A percentile compares a stretch with the other conserved stretches of the same genome.
phyloP scores from a whole-genome alignment of 2,113 vertebrate species.

The Elephas maximus region DNA sequence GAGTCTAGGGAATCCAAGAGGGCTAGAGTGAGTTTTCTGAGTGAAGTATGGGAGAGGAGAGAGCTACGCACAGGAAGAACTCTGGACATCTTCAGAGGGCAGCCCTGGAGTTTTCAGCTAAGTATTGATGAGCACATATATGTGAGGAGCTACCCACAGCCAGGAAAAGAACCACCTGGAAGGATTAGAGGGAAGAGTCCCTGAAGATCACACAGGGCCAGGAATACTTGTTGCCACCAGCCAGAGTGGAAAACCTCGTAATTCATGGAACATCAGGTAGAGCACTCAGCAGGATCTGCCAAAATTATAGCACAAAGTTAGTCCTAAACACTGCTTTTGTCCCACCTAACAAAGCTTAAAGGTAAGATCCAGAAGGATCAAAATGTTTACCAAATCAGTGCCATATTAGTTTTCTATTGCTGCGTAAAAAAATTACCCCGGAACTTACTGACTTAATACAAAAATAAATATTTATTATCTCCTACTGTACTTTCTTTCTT shows the following conservation, averaged over 20 bases:
- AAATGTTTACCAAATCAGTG: not conserved
- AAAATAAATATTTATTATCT: too few species aligned
- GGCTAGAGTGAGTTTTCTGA: not conserved
- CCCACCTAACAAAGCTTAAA: not conserved
- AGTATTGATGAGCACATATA: not conserved
- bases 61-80: not conserved
- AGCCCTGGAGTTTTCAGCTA: not conserved
- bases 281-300: not conserved
- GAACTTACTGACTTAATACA: too few species aligned
- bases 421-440: too few species aligned
- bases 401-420: not conserved
- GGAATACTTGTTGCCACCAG: not conserved
- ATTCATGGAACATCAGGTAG: not conserved
- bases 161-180: not conserved
- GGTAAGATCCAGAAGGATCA: not conserved
- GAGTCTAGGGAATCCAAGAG: not conserved
- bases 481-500: too few species aligned
- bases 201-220: not conserved
- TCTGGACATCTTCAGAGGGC: not conserved
- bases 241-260: constrained; percentile 15
- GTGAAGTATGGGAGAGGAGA: not conserved
- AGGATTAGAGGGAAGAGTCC: not conserved
- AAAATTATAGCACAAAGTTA: not conserved
- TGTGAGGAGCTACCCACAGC: not conserved
- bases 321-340: not conserved